Percentiles rank a stretch among this genome's conserved stretches.
Conservation (phyloP, 2,797 vertebrate species). For the Botia kubotai region DNA sequence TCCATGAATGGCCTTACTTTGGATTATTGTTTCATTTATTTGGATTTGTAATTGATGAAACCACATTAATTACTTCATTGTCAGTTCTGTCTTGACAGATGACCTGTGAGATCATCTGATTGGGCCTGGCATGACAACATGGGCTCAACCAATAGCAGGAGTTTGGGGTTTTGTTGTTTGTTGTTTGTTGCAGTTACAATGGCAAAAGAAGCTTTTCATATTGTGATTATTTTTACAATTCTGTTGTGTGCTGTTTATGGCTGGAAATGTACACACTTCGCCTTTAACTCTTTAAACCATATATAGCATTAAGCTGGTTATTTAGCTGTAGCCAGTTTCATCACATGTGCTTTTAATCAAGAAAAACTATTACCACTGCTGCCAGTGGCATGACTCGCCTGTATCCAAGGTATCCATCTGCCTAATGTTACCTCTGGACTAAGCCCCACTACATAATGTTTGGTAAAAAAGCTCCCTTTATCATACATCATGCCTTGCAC, state of each 20-base stretch:
- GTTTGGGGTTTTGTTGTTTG: too few species aligned
- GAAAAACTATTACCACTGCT: not conserved
- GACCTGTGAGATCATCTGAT: not conserved
- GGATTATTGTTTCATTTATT: too few species aligned
- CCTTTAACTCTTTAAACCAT: not conserved
- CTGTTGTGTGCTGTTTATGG: not conserved
- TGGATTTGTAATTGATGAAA: not conserved
- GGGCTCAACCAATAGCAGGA: not conserved
- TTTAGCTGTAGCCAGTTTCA: not conserved
- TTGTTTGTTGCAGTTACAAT: not conserved
- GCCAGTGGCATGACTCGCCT: not conserved
- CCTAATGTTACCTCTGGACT: not conserved
- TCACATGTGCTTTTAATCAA: constrained; percentile 4
- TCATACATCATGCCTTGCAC: not conserved
- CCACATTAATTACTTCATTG: constrained; percentile 10
- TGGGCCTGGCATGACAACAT: not conserved
- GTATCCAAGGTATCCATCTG: not conserved
- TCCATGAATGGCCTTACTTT: too few species aligned
- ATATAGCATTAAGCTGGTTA: not conserved
- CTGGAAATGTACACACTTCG: not conserved
- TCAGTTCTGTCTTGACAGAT: not conserved
- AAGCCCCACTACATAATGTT: not conserved
- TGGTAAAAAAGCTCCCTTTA: not conserved
- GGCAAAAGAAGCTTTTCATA: not conserved
- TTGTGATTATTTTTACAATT: not conserved